Base-by-base conservation (phyloP, 2,888 invertebrate genomes). In the Tenthredo notha region DNA sequence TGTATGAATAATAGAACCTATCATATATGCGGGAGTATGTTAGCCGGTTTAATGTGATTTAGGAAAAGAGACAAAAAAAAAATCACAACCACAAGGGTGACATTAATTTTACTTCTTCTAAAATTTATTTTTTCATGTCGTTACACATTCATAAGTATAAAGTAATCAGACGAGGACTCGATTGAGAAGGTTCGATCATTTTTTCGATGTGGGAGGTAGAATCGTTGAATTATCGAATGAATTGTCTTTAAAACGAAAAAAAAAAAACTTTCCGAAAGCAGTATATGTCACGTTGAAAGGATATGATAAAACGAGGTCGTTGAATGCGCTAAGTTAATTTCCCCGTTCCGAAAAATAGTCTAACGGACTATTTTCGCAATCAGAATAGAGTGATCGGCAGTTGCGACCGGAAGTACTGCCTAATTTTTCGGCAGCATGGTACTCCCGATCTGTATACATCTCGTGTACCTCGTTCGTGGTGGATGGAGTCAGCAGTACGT, bases 401-500 rank as follows among this genome's bases (percentile, higher is more conserved):
- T 83, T 83, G 43, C 83, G 50, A 7, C 67, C 83, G 0, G 90
- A 88, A 70, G 93, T 92, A 86, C 94, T 94, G 0, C 96, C 96
- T 1, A 96, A 90, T 83, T 94, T 92, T 90, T 97, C 97, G 0
- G 97, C 97, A 0, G 96, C 95, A 75, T 96, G 95, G 91, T 96
- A 97, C 90, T 96, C 96, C 87, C 95, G 95, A 92, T 97, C 96
- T 0, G 95, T 94, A 90, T 96, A 95, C 85, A 95, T 94, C 4
- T 95, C 95, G 6, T 96, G 89, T 7, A 93, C 90, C 88, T 97
- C 97, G 29, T 92, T 93, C 0, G 96, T 97, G 18, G 95, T 94
- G 21, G 97, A 97, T 21, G 97, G 97, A 29, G 96, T 96, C 92
- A 97, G 95, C 90, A 97, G 93, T 88, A 97, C 96, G 94, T 97